Evolutionary conservation across 2,113 vertebrate genomes (phyloP).

Genomic region (Orthochromis indermauri): DNA sequence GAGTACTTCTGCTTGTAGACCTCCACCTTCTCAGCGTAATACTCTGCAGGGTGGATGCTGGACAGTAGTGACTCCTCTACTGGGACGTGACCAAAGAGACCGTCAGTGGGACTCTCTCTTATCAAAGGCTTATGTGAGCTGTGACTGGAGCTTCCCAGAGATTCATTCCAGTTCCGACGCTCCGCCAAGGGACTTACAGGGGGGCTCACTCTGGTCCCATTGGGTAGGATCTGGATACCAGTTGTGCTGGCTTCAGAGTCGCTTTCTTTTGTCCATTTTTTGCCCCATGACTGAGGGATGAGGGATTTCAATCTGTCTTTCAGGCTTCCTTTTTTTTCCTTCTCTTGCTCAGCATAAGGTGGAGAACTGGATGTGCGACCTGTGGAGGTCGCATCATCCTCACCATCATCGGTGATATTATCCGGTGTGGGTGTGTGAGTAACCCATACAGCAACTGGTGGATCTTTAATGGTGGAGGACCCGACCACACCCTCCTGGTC

Average conservation of each 20-base stretch:
- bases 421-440: constrained; percentile 31
- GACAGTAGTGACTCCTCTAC: constrained; percentile 54
- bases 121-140: constrained; percentile 39
- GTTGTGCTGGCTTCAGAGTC: constrained; percentile 6
- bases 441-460: constrained; percentile 47
- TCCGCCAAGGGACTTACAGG: constrained; percentile 58
- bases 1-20: constrained; percentile 62
- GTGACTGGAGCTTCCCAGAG: not conserved
- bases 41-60: constrained; percentile 62
- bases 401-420: not conserved
- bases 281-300: constrained; percentile 56
- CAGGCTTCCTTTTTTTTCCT: not conserved
- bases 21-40: constrained; percentile 66
- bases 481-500: not conserved
- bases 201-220: constrained; percentile 57
- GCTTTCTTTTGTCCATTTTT: constrained; percentile 1
- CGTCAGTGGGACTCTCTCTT: not conserved
- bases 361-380: constrained; percentile 8
- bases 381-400: not conserved
- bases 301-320: constrained; percentile 36
- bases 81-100: not conserved
- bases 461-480: not conserved
- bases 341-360: not conserved
- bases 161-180: constrained; percentile 9
- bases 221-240: constrained; percentile 38